Base-by-base conservation (phyloP, 2,888 invertebrate species). In the Tethea ocularis region DNA sequence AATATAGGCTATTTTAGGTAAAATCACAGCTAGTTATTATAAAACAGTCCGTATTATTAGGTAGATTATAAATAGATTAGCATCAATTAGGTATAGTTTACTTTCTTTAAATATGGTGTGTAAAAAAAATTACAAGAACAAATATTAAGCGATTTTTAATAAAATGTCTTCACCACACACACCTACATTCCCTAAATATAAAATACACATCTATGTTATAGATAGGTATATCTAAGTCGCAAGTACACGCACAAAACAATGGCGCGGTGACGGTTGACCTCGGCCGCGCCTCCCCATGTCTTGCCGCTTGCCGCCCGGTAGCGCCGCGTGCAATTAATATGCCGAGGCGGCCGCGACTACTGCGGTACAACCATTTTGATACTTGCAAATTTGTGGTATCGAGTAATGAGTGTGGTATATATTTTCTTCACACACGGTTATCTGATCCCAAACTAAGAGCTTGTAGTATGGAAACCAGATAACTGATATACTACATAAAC, bases 291-390 rank as follows among this genome's bases (percentile, higher is more conserved):
- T 82, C 88, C 88, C 87, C 83, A 83, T 84, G 87, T 87, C 89
- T 88, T 87, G 83, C 87, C 78, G 86, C 46, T 46, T 20, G 46
- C 46, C 87, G 89, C 83, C 80, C 88, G 90, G 91, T 91, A 89
- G 91, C 91, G 87, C 91, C 92, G 93, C 92, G 91, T 92, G 93
- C 93, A 93, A 93, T 93, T 93, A 93, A 93, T 93, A 93, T 92
- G 92, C 93, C 90, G 90, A 91, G 91, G 87, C 89, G 87, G 86
- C 92, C 91, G 91, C 93, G 91, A 81, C 71, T 80, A 83, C 74
- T 2, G 57, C 68, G 82, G 72, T 63, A 11, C 20, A 52, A 0
- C 2, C 0, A 17, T 41, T 61, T 86, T 84, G 85, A 74, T 83
- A 75, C 83, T 88, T 78, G 46, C 8, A 10, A 1, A 2, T 20